Conservation (phyloP, 2,888 invertebrate species). For the Cantharis nigra region DNA sequence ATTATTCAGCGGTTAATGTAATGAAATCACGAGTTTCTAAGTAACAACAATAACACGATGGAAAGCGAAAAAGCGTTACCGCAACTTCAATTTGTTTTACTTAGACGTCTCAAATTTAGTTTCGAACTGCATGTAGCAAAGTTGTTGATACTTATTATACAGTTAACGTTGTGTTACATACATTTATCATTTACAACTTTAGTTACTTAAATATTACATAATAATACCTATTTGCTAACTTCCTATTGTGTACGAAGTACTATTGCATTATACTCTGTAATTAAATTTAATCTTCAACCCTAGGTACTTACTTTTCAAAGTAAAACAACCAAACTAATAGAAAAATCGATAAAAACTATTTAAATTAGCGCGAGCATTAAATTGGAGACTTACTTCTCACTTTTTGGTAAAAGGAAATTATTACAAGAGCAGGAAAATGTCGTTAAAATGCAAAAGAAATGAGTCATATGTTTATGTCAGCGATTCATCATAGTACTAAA, state of each 20-base stretch:
- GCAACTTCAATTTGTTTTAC: constrained; percentile 31
- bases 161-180: constrained; percentile 21
- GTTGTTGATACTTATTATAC: constrained; percentile 16
- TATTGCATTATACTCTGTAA: not conserved
- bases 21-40: constrained; percentile 44
- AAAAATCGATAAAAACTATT: not conserved
- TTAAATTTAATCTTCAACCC: not conserved
- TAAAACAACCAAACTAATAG: not conserved
- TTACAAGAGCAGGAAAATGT: constrained; percentile 17
- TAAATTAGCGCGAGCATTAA: not conserved
- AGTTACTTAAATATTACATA: not conserved
- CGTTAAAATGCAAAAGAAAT: constrained; percentile 24
- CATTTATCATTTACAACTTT: constrained; percentile 6
- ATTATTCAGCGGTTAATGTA: constrained; percentile 47
- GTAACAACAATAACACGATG: constrained; percentile 39
- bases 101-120: constrained; percentile 26
- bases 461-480: constrained; percentile 26
- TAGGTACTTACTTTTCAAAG: not conserved
- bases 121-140: constrained; percentile 15
- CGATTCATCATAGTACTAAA: constrained; percentile 34
- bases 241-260: not conserved
- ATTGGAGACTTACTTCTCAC: not conserved
- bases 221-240: not conserved
- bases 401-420: constrained; percentile 4
- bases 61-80: constrained; percentile 30